Evolutionary conservation across 1,140 invertebrate species (phyloP).

Genomic region (Maniola jurtina): DNA sequence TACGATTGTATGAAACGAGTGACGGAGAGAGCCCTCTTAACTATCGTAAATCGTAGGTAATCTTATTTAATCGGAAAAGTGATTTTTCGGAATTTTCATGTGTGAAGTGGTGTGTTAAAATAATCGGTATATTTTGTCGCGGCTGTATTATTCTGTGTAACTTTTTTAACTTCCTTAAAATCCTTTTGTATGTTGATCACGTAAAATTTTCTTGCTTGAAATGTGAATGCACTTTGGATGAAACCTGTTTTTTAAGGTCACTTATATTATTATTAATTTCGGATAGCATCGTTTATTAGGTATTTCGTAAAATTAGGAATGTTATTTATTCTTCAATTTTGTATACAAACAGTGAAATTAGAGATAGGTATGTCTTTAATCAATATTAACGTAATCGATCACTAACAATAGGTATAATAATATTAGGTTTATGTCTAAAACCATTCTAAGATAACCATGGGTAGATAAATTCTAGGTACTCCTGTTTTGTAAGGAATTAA

Average conservation of each 20-base stretch:
- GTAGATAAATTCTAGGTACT: too few species aligned
- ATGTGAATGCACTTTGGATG: constrained; percentile 27
- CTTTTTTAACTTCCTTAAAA: not conserved
- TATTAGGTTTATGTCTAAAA: too few species aligned
- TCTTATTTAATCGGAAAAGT: not conserved
- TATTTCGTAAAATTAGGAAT: not conserved
- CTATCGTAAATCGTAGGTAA: not conserved
- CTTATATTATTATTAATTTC: not conserved
- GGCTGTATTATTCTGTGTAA: not conserved
- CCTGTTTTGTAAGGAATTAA: too few species aligned
- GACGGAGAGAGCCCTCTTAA: too few species aligned
- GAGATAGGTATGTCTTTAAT: too few species aligned
- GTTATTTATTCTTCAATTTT: too few species aligned
- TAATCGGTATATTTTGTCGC: not conserved
- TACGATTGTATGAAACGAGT: too few species aligned
- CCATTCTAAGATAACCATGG: too few species aligned
- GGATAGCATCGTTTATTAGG: not conserved
- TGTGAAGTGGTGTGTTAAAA: not conserved
- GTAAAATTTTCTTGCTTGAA: not conserved
- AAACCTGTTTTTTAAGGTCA: constrained; percentile 19
- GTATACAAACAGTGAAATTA: too few species aligned
- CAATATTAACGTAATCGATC: too few species aligned
- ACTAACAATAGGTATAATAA: too few species aligned
- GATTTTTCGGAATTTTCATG: not conserved
- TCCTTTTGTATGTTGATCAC: not conserved